Percentiles rank a stretch among this genome's conserved stretches.
Conservation (phyloP, 2,888 invertebrate species). For the Hypomecis atomaria region DNA sequence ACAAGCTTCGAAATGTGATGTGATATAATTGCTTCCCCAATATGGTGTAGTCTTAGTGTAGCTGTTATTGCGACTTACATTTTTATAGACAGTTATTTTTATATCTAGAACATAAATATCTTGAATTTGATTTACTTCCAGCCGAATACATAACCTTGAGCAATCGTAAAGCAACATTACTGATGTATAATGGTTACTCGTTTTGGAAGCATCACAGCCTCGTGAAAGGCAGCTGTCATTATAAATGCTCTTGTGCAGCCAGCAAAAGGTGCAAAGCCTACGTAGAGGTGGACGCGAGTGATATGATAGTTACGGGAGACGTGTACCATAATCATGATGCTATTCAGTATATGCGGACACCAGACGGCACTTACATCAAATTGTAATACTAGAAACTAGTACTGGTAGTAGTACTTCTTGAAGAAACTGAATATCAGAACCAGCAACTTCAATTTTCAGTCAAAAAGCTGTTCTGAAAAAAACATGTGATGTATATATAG, state of each 20-base stretch:
- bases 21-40: too few species aligned
- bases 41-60: too few species aligned
- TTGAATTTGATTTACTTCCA: slow-evolving; percentile 16
- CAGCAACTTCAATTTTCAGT: too few species aligned
- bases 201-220: slow-evolving; percentile 26
- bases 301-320: neutral
- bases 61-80: too few species aligned
- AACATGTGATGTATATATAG: too few species aligned
- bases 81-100: too few species aligned
- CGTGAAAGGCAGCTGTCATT: slow-evolving; percentile 15
- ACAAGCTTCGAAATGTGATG: too few species aligned
- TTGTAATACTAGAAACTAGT: neutral
- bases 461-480: too few species aligned
- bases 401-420: too few species aligned
- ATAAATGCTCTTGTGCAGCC: slow-evolving; percentile 18
- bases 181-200: slow-evolving; percentile 30
- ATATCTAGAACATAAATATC: neutral
- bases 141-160: slow-evolving; percentile 30
- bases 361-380: slow-evolving; percentile 8
- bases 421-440: too few species aligned
- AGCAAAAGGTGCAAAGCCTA: slow-evolving; percentile 20
- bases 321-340: slow-evolving; percentile 18
- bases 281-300: slow-evolving; percentile 11
- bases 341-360: neutral
- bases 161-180: slow-evolving; percentile 8